Evolutionary conservation across 2,888 invertebrate species (phyloP), one percentile per base, ranked within the genome.

Genomic region (Philaethria dido): DNA sequence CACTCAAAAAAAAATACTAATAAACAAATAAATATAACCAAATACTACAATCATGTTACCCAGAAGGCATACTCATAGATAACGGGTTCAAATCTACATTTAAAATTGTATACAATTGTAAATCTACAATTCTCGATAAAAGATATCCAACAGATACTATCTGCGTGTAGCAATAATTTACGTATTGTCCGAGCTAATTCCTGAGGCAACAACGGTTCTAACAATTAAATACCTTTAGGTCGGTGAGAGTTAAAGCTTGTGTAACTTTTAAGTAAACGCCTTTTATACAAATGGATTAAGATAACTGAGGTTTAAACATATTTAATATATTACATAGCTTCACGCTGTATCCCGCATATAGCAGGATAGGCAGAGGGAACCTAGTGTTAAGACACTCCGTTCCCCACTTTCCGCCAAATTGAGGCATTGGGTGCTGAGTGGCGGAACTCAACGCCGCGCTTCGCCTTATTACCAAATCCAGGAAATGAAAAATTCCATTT

Each of bases 151-250:
- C 48, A n/a, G 66, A 59, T 69, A 66, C 42, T 20, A 69, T 69
- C 64, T 63, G 22, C 16, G 5, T 42, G 57, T 25, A 42, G 55
- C 42, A 44, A 64, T 64, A 67, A 67, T 64, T 67, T 52, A 59
- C 54, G 62, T 59, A 62, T 57, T 59, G 52, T 66, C 69, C 66
- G 66, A 66, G 52, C 62, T 44, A 48, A 67, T 44, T 62, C 48
- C 54, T 48, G 47, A 57, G 61, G 61, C 64, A 20, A 62, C 62
- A 61, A 57, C 54, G 55, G 63, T 64, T 54, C 57, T 47, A 44
- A 71, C 69, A 69, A 71, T 71, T 71, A 69, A 62, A 64, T 50
- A 69, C 69, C 69, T 64, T 66, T 61, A 59, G 67, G 55, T 67
- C 64, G 57, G 50, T 67, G 67, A 67, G 69, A 67, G 63, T 60